Evolutionary conservation across 2,888 invertebrate species (phyloP).

Genomic region (Alitta virens): DNA sequence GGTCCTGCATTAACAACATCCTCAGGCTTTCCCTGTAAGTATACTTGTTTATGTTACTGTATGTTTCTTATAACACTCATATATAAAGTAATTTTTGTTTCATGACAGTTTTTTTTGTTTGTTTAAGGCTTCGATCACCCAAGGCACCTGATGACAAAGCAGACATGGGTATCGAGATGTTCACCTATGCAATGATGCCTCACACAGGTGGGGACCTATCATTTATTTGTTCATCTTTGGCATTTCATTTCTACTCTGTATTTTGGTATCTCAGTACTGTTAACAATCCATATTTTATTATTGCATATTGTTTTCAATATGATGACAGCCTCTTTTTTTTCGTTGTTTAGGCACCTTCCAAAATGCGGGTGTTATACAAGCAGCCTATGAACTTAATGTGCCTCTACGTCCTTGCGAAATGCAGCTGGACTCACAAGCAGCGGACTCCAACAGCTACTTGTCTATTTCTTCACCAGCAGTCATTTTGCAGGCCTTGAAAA

Average conservation of each 20-base stretch:
- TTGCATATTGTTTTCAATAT: too few relatives aligned
- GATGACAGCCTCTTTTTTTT: too few relatives aligned
- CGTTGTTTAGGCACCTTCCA: constrained; percentile 48
- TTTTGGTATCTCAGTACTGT: too few relatives aligned
- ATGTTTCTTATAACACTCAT: too few relatives aligned
- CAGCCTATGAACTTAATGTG: constrained; percentile 57
- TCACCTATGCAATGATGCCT: constrained; percentile 51
- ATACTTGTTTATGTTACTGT: too few relatives aligned
- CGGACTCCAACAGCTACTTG: constrained; percentile 31
- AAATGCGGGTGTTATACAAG: constrained; percentile 55
- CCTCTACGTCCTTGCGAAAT: constrained; percentile 39
- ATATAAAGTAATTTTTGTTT: background rate
- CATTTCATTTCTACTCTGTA: too few relatives aligned
- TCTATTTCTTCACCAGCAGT: constrained; percentile 46
- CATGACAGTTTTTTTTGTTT: background rate
- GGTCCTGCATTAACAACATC: constrained; percentile 55
- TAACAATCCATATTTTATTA: too few relatives aligned
- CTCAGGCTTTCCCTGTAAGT: constrained; percentile 57
- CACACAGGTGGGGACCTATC: constrained; percentile 31
- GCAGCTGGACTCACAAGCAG: background rate
- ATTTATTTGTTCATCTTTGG: too few relatives aligned
- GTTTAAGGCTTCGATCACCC: constrained; percentile 56
- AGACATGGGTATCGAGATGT: constrained; percentile 58
- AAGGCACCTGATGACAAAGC: constrained; percentile 60
- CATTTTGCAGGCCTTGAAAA: constrained; percentile 56